A percentile compares a stretch with the other conserved stretches of the same genome.
Evolutionary conservation across 2,797 vertebrate genomes (phyloP).

Genomic region (Nannoperca australis): DNA sequence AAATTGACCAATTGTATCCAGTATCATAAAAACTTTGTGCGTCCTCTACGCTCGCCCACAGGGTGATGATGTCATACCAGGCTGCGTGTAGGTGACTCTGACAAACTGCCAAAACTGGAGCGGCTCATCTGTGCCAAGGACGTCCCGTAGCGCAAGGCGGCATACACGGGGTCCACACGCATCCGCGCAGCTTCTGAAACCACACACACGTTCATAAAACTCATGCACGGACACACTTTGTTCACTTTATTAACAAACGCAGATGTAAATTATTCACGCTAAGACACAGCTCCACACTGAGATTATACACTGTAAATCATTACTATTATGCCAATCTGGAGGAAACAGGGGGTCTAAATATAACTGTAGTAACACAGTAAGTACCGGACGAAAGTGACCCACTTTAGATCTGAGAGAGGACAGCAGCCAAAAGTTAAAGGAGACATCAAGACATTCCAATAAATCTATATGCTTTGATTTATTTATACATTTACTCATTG

Average conservation of each 20-base stretch:
- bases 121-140: constrained; percentile 93
- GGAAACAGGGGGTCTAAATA: constrained; percentile 68
- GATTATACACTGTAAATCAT: constrained; percentile 39
- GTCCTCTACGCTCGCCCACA: not conserved
- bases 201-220: constrained; percentile 56
- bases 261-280: constrained; percentile 31
- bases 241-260: constrained; percentile 29
- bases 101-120: constrained; percentile 92
- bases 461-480: constrained; percentile 40
- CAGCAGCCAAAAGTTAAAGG: constrained; percentile 64
- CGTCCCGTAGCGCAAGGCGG: constrained; percentile 92
- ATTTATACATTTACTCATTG: constrained; percentile 45
- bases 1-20: not conserved
- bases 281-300: constrained; percentile 35
- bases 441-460: constrained; percentile 62
- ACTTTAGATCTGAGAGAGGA: constrained; percentile 65
- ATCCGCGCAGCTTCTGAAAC: constrained; percentile 78
- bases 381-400: constrained; percentile 73
- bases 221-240: constrained; percentile 15
- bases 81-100: constrained; percentile 91
- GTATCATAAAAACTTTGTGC: not conserved
- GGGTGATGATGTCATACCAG: constrained; percentile 83
- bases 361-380: constrained; percentile 60
- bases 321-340: constrained; percentile 53
- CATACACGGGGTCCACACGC: constrained; percentile 91